Conservation (phyloP, 2,888 invertebrate genomes). For the Antitype chi region DNA sequence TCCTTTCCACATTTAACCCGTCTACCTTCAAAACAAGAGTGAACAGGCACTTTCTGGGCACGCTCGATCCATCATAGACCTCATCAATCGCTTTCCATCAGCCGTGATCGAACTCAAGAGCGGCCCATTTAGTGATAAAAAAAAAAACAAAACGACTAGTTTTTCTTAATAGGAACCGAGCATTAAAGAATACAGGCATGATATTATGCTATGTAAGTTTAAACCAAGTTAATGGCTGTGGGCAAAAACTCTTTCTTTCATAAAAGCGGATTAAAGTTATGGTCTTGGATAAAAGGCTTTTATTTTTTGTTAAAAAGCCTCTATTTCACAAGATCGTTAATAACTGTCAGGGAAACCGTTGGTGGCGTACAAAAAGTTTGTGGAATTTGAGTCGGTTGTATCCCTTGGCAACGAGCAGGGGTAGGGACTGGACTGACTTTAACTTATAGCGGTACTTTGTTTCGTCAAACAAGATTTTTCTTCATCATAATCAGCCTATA, state of each 20-base stretch:
- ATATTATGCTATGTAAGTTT: background rate
- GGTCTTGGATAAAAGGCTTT: conserved; percentile 8
- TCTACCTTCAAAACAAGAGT: too few species aligned
- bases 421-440: background rate
- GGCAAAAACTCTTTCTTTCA: background rate
- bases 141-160: too few species aligned
- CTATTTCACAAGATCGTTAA: conserved; percentile 41
- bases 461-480: background rate
- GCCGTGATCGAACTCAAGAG: too few species aligned
- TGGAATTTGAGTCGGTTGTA: conserved; percentile 11
- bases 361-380: conserved; percentile 27
- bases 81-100: too few species aligned
- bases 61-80: too few species aligned
- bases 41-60: too few species aligned
- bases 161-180: too few species aligned
- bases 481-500: background rate
- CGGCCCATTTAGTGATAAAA: too few species aligned
- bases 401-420: background rate
- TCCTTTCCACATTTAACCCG: too few species aligned
- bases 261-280: conserved; percentile 1
- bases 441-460: conserved; percentile 2
- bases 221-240: background rate
- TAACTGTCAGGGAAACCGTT: conserved; percentile 31
- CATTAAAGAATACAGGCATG: too few species aligned
- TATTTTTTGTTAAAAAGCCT: conserved; percentile 3